Evolutionary conservation across 2,113 vertebrate species (phyloP), one percentile per base, ranked within the genome.

Genomic region (Ifrita kowaldi): DNA sequence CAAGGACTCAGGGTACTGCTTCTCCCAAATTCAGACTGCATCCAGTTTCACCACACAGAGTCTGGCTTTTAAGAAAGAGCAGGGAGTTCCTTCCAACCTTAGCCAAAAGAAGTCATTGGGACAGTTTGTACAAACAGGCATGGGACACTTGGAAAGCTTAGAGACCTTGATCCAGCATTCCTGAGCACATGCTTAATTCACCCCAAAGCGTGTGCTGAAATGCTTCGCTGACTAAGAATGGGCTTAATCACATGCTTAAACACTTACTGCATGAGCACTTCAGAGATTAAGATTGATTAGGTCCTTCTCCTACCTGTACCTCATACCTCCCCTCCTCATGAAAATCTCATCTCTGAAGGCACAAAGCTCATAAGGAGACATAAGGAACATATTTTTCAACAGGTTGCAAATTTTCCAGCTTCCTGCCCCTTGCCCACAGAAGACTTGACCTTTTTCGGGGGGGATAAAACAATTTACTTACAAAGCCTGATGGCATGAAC

Each of bases 241-340:
- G 90, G 17, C 44, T 93, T 95, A 84, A 94, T 93, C 77, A 90
- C 57, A 56, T 68, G 73, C 64, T 93, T 84, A 96, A 95, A 88
- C 90, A 88, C 75, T 83, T 39, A 83, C 68, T 92, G 85, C 88
- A 53, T 56, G 85, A 87, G 60, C 55, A 75, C 90, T 94, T 93
- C 83, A 57, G 88, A 89, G 76, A 96, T 90, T 70, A 53, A 93
- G 90, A 96, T 76, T 93, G 86, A 97, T 95, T 84, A 90, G 49
- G 22, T 63, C 49, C 49, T 93, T 68, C 85, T 91, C 55, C 59
- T 91, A 56, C 55, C 90, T n/a, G 27, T n/a, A 81, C 71, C 21
- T 90, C 68, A 44, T n/a, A 75, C 59, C 67, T 84, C 46, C 27
- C 41, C 41, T 85, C n/a, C 49, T 88, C 6, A 30, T 30, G 59